Evolutionary conservation across 2,113 vertebrate species (phyloP), one percentile per base, ranked within the genome.

Genomic region (Gasterosteus nipponicus): DNA sequence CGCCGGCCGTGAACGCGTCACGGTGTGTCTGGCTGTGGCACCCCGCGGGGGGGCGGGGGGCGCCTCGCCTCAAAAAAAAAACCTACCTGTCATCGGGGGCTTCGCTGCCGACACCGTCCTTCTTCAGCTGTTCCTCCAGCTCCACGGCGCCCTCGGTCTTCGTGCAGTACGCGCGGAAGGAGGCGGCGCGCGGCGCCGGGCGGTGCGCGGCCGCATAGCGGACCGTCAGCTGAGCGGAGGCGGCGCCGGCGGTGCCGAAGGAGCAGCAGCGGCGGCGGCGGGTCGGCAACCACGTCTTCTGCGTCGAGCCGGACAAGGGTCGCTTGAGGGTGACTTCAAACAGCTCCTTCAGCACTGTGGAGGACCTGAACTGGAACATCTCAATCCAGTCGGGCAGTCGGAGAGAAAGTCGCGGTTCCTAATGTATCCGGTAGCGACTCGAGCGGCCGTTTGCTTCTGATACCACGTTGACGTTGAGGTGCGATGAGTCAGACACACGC

Each of bases 361-460:
- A 85, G 39, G 73, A 77, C 92, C 93, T 92, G 62, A 93, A 93
- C 38, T 94, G 93, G 85, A 94, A 95, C 94, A 95, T 95, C 77
- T 94, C 93, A 94, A 90, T 91, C 91, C 78, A 77, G 80, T 91
- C 89, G 5, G 75, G 80, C 84, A 71, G 44, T 78, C 58, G 19
- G 38, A 51, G 77, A 74, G 39, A 85, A 84, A 87, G 26, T 72
- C 29, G 66, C 16, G n/a, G 33, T 69, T 83, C 68, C 35, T 73
- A 73, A 66, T 49, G 29, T 29, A 65, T 33, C 72, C 31, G 31
- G 41, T 44, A n/a, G 46, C 10, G 54, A 62, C 14, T 18, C 3
- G 38, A 3, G 10, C 10, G 0, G 7, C 14, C 0, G 18, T 1
- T 26, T 1, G 0, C 0, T 0, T 7, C 0, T 53, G 0, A 0